Percentiles rank a stretch among this genome's conserved stretches.
phyloP scores from a whole-genome alignment of 1,140 invertebrate species.

The Vollenhovia emeryi region DNA sequence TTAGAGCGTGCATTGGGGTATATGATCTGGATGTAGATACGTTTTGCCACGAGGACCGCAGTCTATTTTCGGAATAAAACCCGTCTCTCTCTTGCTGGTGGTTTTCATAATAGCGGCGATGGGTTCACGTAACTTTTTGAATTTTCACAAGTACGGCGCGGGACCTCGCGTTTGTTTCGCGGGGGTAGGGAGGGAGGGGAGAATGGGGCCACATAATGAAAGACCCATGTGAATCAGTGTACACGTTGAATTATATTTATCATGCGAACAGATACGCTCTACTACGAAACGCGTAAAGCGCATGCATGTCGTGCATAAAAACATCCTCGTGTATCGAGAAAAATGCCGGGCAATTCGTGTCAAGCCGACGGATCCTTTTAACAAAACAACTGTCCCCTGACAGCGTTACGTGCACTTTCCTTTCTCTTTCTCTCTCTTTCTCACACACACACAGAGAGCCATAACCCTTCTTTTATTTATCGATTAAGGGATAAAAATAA shows the following conservation, averaged over 20 bases:
- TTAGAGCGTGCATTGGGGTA: conserved; percentile 36
- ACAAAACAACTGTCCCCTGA: conserved; percentile 8
- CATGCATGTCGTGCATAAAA: conserved; percentile 19
- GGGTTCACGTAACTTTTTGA: conserved; percentile 38
- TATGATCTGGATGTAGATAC: conserved; percentile 23
- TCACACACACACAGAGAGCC: background rate
- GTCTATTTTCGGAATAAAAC: conserved; percentile 41
- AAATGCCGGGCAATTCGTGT: conserved; percentile 42
- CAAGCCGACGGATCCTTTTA: conserved; percentile 34
- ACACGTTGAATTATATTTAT: conserved; percentile 43
- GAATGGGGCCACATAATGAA: conserved; percentile 15
- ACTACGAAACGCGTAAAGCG: conserved; percentile 13
- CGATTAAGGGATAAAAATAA: conserved; percentile 42
- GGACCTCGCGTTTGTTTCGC: conserved; percentile 19
- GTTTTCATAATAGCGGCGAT: conserved; percentile 50
- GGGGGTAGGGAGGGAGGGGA: too few species aligned
- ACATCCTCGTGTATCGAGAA: conserved; percentile 36
- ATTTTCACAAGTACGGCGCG: conserved; percentile 33
- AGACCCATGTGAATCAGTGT: conserved; percentile 16
- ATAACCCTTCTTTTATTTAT: background rate
- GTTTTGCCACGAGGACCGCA: conserved; percentile 5
- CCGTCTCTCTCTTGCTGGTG: conserved; percentile 8
- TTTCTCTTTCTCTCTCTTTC: background rate
- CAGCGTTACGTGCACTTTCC: conserved; percentile 1
- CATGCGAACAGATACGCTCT: background rate